phyloP scores from a whole-genome alignment of 2,888 invertebrate species.

The Drosophila multiciliata region DNA sequence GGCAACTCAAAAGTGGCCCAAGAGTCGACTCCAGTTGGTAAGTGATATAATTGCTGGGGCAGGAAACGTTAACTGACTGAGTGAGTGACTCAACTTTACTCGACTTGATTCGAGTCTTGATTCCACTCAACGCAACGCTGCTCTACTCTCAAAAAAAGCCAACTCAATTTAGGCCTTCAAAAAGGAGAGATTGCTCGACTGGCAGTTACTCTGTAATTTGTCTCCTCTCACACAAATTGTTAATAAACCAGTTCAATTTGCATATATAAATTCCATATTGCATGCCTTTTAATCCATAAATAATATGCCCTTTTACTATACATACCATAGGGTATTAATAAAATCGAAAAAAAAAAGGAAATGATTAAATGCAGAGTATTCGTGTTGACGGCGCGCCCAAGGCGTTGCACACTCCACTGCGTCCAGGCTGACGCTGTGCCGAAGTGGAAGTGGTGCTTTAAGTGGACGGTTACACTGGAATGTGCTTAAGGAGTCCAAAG shows the following conservation, averaged over 20 bases:
- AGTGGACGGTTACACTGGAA: not conserved
- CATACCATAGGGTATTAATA: not conserved
- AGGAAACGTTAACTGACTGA: slow-evolving; percentile 70
- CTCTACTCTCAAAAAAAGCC: not conserved
- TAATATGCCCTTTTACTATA: not conserved
- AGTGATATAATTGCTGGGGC: slow-evolving; percentile 78
- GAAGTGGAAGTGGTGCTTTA: slow-evolving; percentile 11
- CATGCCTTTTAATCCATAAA: not conserved
- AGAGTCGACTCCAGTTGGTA: slow-evolving; percentile 44
- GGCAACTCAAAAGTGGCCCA: slow-evolving; percentile 36
- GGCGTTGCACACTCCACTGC: slow-evolving; percentile 77
- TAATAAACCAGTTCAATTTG: not conserved
- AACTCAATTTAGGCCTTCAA: not conserved
- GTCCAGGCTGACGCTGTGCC: slow-evolving; percentile 30
- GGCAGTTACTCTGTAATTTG: not conserved
- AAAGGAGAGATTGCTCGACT: slow-evolving; percentile 2
- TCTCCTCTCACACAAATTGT: not conserved
- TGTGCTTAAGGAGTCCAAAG: slow-evolving; percentile 9
- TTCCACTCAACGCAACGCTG: not conserved
- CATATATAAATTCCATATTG: not conserved
- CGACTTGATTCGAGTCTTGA: slow-evolving; percentile 11
- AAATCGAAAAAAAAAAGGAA: slow-evolving; percentile 29
- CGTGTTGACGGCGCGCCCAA: slow-evolving; percentile 51
- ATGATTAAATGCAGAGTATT: slow-evolving; percentile 59
- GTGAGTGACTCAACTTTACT: slow-evolving; percentile 55